Conservation (phyloP, 2,113 vertebrate genomes). For the Anguilla rostrata region DNA sequence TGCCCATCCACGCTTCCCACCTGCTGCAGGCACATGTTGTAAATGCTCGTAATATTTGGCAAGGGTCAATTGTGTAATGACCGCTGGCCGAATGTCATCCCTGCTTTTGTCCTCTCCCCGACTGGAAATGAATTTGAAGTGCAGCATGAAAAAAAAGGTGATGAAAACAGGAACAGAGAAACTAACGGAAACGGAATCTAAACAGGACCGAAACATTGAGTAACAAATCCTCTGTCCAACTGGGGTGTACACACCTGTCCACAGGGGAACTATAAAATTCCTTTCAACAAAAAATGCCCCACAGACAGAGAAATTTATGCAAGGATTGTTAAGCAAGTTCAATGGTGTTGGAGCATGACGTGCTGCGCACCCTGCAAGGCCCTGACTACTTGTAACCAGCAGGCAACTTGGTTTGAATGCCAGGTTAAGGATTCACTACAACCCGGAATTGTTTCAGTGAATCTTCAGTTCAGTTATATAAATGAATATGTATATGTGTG, state of each 20-base stretch:
- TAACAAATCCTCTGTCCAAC: background rate
- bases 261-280: background rate
- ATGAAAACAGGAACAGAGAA: too few species aligned
- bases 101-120: background rate
- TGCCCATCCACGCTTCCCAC: constrained; percentile 32
- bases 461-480: background rate
- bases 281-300: background rate
- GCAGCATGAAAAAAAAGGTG: background rate
- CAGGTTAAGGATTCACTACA: background rate
- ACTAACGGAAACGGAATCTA: background rate
- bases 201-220: background rate
- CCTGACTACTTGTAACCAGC: background rate
- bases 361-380: background rate
- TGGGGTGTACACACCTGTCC: background rate
- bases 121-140: background rate
- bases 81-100: constrained; percentile 34
- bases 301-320: background rate
- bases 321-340: background rate
- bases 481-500: background rate
- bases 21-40: constrained; percentile 34
- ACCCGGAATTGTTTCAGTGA: background rate
- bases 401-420: background rate
- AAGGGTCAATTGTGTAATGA: constrained; percentile 32
- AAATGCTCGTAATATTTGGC: constrained; percentile 32
- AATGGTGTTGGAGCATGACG: background rate